A percentile compares a stretch with the other conserved stretches of the same genome.
Conservation (phyloP, 2,113 vertebrate species). For the Thamnaconus septentrionalis region DNA sequence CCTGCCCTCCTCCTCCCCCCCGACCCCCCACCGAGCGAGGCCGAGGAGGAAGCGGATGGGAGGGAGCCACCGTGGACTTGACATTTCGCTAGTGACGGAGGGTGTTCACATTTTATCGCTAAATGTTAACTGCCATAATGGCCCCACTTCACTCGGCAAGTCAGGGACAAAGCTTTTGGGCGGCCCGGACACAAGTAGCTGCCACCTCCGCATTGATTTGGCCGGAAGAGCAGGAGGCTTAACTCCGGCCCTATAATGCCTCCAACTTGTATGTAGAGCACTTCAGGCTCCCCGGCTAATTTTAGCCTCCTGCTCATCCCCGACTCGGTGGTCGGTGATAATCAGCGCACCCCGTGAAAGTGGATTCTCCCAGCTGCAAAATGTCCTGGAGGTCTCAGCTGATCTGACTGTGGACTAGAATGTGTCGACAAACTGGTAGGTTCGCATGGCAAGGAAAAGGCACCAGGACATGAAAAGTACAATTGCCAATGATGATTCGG, state of each 20-base stretch:
- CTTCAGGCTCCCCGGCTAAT: constrained; percentile 27
- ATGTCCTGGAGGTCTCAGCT: too few relatives aligned
- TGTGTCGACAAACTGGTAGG: neutral
- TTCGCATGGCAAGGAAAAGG: too few relatives aligned
- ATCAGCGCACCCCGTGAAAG: neutral
- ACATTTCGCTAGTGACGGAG: constrained; percentile 77
- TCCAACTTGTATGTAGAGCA: constrained; percentile 41
- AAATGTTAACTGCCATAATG: constrained; percentile 75
- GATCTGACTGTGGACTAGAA: constrained; percentile 2
- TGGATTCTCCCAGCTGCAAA: too few relatives aligned
- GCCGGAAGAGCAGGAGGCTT: constrained; percentile 36
- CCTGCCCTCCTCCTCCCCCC: constrained; percentile 1
- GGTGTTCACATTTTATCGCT: constrained; percentile 74
- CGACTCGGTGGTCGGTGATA: constrained; percentile 19
- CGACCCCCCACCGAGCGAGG: too few relatives aligned
- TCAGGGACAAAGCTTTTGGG: constrained; percentile 39
- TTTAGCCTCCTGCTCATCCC: constrained; percentile 31
- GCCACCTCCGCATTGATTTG: constrained; percentile 42
- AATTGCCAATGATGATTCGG: too few relatives aligned
- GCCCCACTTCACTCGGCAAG: constrained; percentile 50
- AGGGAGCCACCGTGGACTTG: constrained; percentile 56
- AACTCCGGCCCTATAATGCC: constrained; percentile 56
- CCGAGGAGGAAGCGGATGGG: neutral
- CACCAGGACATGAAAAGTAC: too few relatives aligned
- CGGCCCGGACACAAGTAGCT: constrained; percentile 27